Percentiles rank a stretch among this genome's conserved stretches.
phyloP scores from a whole-genome alignment of 2,888 invertebrate species.

The Sialis fuliginosa region DNA sequence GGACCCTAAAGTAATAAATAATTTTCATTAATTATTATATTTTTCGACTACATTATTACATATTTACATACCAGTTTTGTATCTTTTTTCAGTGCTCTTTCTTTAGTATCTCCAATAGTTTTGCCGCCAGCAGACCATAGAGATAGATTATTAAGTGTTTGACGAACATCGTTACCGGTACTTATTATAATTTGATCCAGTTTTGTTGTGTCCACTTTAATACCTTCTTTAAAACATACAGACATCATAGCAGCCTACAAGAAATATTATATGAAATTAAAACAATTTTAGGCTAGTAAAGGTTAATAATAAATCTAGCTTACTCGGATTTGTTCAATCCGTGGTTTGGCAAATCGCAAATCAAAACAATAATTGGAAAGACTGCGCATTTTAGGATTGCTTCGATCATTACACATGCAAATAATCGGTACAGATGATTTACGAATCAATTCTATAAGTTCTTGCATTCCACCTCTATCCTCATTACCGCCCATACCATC shows the following conservation, averaged over 20 bases:
- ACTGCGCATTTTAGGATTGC: conserved; percentile 82
- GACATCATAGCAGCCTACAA: conserved; percentile 74
- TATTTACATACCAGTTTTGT: conserved; percentile 46
- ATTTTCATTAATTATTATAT: background rate
- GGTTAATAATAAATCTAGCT: conserved; percentile 7
- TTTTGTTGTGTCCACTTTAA: conserved; percentile 61
- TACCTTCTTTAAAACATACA: conserved; percentile 77
- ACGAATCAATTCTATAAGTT: conserved; percentile 84
- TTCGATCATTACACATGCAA: conserved; percentile 96
- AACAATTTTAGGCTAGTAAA: too few species aligned
- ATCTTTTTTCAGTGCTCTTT: conserved; percentile 51
- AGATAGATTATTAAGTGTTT: conserved; percentile 79
- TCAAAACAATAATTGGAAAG: conserved; percentile 90
- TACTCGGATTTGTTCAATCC: conserved; percentile 79
- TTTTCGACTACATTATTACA: background rate
- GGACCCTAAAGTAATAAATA: conserved; percentile 45
- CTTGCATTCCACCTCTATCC: conserved; percentile 93
- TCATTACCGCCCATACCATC: conserved; percentile 99
- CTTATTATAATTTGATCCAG: conserved; percentile 68
- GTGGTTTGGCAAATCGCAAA: conserved; percentile 68
- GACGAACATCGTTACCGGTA: conserved; percentile 85
- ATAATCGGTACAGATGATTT: conserved; percentile 71
- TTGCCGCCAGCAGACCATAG: conserved; percentile 47
- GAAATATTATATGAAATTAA: conserved; percentile 4
- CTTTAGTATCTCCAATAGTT: too few species aligned